Evolutionary conservation across 2,888 invertebrate species (phyloP), one percentile per base, ranked within the genome.

Genomic region (Microplitis deprimator): DNA sequence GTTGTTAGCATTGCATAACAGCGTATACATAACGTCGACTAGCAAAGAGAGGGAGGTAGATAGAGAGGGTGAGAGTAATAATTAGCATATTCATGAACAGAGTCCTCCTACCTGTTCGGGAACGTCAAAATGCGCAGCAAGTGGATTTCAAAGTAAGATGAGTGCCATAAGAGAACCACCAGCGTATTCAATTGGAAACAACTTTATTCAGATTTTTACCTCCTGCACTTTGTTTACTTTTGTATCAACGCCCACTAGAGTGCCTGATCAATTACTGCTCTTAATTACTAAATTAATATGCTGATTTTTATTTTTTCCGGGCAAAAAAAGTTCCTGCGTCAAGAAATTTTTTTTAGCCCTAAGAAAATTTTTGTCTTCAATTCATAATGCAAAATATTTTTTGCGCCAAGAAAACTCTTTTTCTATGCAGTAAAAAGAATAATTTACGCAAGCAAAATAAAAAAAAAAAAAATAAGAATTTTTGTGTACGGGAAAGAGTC

Each of bases 31-130:
- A 81, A 78, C 74, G 68, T 13, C 78, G 76, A 78, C 70, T 76
- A 62, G 29, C 29, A 29, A 29, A 29, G 29, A 29, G 29, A 4
- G 29, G 29, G 4, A 4, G 29, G 29, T 20, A 2, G 20, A 2
- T 29, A 29, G 29, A 29, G 76, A 75, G 73, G 65, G 75, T 73
- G 62, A 67, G 59, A 74, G 77, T 77, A 69, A 76, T 84, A 84
- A 86, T 86, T 80, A 85, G 80, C 86, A 85, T 86, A 86, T 86
- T 85, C 84, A 84, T 84, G 83, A 82, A 82, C 68, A 72, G 69
- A 73, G 73, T 65, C 20, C 38, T 65, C 20, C 40, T 39, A 41
- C 61, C 41, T 50, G 61, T 13, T 72, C 8, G 29, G 20, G 64
- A 76, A 64, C 59, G 68, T 41, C 71, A 73, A 39, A 77, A 41